These are phyloP conservation scores for Seriola aureovittata DNA, from an alignment of 2,113 vertebrate genomes.

Conservation along the genomic window DNA sequence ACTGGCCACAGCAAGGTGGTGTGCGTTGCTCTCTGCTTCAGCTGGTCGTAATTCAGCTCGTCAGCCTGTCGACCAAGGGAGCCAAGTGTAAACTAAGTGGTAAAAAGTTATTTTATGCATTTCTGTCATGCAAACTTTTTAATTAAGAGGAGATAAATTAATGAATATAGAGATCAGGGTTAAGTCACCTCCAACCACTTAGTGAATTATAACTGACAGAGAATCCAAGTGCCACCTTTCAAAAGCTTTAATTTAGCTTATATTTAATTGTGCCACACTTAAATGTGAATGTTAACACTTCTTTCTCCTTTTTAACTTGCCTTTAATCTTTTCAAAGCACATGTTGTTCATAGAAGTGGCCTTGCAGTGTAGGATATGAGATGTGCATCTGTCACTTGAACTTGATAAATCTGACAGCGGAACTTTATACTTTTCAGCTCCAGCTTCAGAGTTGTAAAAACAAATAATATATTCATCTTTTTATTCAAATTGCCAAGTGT, in stretches of 20 bases:
- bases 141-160: slow-evolving; percentile 63
- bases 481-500: slow-evolving; percentile 38
- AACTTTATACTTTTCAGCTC: slow-evolving; percentile 46
- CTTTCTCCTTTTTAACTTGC: slow-evolving; percentile 44
- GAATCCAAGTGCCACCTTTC: slow-evolving; percentile 40
- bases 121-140: slow-evolving; percentile 69
- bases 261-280: slow-evolving; percentile 23
- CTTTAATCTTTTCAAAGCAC: slow-evolving; percentile 25
- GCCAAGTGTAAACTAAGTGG: slow-evolving; percentile 71
- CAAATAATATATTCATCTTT: slow-evolving; percentile 19
- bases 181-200: slow-evolving; percentile 60
- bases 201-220: slow-evolving; percentile 18
- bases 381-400: slow-evolving; percentile 52
- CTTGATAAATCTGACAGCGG: slow-evolving; percentile 42
- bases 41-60: slow-evolving; percentile 50
- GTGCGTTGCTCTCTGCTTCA: slow-evolving; percentile 29
- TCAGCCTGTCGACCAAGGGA: slow-evolving; percentile 41
- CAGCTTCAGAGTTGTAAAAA: slow-evolving; percentile 15
- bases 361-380: slow-evolving; percentile 51
- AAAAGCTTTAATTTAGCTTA: slow-evolving; percentile 44
- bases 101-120: slow-evolving; percentile 66
- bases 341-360: slow-evolving; percentile 30
- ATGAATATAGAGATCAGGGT: slow-evolving; percentile 59
- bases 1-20: slow-evolving; percentile 51
- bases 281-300: slow-evolving; percentile 45